Conservation (phyloP, 2,888 invertebrate genomes). For the Oligia strigilis region DNA sequence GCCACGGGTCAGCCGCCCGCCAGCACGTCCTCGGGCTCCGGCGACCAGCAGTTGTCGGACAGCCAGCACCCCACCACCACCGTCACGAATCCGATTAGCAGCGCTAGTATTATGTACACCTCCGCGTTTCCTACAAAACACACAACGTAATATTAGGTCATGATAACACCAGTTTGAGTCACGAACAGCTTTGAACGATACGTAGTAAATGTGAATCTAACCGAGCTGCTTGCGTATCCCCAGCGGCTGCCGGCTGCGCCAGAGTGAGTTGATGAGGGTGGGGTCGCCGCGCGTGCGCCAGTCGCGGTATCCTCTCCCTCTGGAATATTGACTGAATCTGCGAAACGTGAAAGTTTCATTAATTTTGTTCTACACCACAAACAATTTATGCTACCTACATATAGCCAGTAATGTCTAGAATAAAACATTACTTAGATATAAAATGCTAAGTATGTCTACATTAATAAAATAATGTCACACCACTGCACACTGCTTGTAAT, state of each 20-base stretch:
- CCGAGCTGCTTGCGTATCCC: constrained; percentile 92
- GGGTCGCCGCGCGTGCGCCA: constrained; percentile 93
- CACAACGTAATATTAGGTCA: constrained; percentile 22
- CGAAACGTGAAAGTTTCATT: constrained; percentile 77
- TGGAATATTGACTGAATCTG: constrained; percentile 91
- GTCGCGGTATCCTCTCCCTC: constrained; percentile 92
- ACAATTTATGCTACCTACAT: constrained; percentile 63
- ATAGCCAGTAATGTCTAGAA: constrained; percentile 67
- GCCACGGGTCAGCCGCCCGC: constrained; percentile 93
- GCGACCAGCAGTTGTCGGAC: constrained; percentile 95
- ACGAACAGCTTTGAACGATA: constrained; percentile 28
- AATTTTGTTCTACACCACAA: constrained; percentile 45
- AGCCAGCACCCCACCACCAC: constrained; percentile 94
- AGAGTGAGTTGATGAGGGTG: constrained; percentile 93
- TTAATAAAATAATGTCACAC: constrained; percentile 78
- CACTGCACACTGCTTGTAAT: constrained; percentile 80
- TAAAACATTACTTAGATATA: constrained; percentile 63
- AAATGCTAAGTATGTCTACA: constrained; percentile 77
- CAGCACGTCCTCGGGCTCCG: constrained; percentile 92
- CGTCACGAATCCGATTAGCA: constrained; percentile 93
- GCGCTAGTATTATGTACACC: constrained; percentile 93
- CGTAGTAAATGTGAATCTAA: constrained; percentile 73
- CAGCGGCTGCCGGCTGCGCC: constrained; percentile 94
- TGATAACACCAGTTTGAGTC: neutral
- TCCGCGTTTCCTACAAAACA: constrained; percentile 92